phyloP scores from a whole-genome alignment of 2,888 invertebrate genomes.

The Agrotis exclamationis region DNA sequence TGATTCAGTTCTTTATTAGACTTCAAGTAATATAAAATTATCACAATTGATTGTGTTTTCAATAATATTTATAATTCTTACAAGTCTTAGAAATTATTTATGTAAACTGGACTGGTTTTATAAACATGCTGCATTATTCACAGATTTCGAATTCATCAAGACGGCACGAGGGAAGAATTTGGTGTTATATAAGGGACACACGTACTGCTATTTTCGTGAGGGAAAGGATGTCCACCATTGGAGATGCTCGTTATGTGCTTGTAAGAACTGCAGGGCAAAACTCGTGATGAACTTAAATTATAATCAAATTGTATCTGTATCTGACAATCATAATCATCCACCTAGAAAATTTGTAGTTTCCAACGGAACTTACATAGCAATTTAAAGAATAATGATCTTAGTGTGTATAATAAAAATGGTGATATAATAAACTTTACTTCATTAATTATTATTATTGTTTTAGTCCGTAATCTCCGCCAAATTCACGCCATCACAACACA shows the following conservation, averaged over 20 bases:
- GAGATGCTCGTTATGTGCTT: constrained; percentile 29
- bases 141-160: constrained; percentile 23
- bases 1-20: too few relatives aligned
- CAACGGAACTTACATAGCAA: constrained; percentile 1
- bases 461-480: too few relatives aligned
- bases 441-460: too few relatives aligned
- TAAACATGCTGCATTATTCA: not conserved
- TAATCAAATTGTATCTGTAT: constrained; percentile 3
- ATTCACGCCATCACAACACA: too few relatives aligned
- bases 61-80: too few relatives aligned
- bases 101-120: too few relatives aligned
- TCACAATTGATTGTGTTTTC: too few relatives aligned
- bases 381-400: not conserved
- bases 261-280: constrained; percentile 32
- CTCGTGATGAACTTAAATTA: constrained; percentile 19
- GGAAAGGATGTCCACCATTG: constrained; percentile 21
- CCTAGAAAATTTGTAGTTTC: constrained; percentile 4
- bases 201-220: constrained; percentile 10
- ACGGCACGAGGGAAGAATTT: constrained; percentile 18
- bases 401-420: too few relatives aligned
- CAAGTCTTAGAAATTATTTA: too few relatives aligned
- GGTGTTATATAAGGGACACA: constrained; percentile 7
- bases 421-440: too few relatives aligned
- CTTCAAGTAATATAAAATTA: too few relatives aligned
- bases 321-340: constrained; percentile 31